phyloP scores from a whole-genome alignment of 1,140 invertebrate genomes.

The Drosophila kikkawai region DNA sequence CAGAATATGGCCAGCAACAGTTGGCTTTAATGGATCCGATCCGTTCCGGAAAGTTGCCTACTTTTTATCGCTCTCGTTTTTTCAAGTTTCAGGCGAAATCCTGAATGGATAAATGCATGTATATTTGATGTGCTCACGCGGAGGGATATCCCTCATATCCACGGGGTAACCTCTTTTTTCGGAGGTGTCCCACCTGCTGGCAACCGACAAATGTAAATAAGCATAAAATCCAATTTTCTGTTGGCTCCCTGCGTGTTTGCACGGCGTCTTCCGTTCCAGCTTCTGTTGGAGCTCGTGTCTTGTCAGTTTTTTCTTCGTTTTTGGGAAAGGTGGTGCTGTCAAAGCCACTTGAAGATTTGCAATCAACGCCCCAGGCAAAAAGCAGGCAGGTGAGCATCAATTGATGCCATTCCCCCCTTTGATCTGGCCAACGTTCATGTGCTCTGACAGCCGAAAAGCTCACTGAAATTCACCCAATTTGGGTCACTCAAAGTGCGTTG shows the following conservation, averaged over 20 bases:
- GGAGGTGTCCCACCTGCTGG: slow-evolving; percentile 30
- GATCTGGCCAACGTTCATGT: slow-evolving; percentile 64
- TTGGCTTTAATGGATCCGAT: slow-evolving; percentile 49
- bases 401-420: slow-evolving; percentile 71
- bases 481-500: slow-evolving; percentile 15
- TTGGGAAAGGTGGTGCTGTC: slow-evolving; percentile 30
- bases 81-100: slow-evolving; percentile 8
- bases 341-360: slow-evolving; percentile 65
- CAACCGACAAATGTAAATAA: slow-evolving; percentile 67
- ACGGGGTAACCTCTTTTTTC: slow-evolving; percentile 27
- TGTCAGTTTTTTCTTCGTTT: slow-evolving; percentile 31
- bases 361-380: slow-evolving; percentile 61
- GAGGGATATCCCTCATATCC: slow-evolving; percentile 20
- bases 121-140: slow-evolving; percentile 17
- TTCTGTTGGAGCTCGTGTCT: slow-evolving; percentile 23
- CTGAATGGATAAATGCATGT: slow-evolving; percentile 25
- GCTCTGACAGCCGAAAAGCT: slow-evolving; percentile 50
- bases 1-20: slow-evolving; percentile 48
- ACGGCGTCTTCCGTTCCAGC: slow-evolving; percentile 14
- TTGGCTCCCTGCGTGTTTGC: slow-evolving; percentile 52
- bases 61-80: slow-evolving; percentile 28
- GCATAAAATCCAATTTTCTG: slow-evolving; percentile 76
- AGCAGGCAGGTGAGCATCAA: slow-evolving; percentile 56
- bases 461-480: slow-evolving; percentile 48
- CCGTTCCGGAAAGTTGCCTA: slow-evolving; percentile 32